These are phyloP conservation scores for Oryzias sinensis DNA, from an alignment of 2,797 vertebrate genomes.

Conservation along the genomic window DNA sequence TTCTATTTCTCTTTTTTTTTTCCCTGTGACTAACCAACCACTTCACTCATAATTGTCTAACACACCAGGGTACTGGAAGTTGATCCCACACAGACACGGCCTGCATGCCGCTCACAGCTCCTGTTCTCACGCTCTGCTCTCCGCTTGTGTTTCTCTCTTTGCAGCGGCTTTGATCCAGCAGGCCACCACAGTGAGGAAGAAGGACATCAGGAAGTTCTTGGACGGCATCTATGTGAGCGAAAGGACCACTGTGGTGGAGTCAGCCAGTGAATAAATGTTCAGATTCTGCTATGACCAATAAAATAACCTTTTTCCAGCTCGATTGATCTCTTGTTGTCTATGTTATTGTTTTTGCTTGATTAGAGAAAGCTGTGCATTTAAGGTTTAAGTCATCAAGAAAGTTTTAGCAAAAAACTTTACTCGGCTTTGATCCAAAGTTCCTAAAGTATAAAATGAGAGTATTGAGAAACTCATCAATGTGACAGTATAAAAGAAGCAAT, in stretches of 20 bases:
- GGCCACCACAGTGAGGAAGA: slow-evolving; percentile 93
- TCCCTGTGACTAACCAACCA: background rate
- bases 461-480: too few species aligned
- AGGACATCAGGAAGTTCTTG: slow-evolving; percentile 89
- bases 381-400: background rate
- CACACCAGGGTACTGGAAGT: background rate
- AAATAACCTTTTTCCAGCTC: slow-evolving; percentile 66
- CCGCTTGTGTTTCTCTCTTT: slow-evolving; percentile 26
- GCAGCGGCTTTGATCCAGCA: slow-evolving; percentile 92
- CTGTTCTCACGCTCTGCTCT: background rate
- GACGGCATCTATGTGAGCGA: slow-evolving; percentile 75
- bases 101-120: background rate
- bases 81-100: background rate
- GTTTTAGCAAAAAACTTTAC: too few species aligned
- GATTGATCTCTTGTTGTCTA: background rate
- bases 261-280: slow-evolving; percentile 46
- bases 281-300: slow-evolving; percentile 67
- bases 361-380: background rate
- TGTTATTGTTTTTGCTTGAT: background rate
- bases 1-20: background rate
- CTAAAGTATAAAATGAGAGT: too few species aligned
- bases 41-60: background rate
- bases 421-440: too few species aligned
- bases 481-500: too few species aligned
- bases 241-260: slow-evolving; percentile 67